Conservation (phyloP, 2,113 vertebrate species). For the Nesospiza acunhae region DNA sequence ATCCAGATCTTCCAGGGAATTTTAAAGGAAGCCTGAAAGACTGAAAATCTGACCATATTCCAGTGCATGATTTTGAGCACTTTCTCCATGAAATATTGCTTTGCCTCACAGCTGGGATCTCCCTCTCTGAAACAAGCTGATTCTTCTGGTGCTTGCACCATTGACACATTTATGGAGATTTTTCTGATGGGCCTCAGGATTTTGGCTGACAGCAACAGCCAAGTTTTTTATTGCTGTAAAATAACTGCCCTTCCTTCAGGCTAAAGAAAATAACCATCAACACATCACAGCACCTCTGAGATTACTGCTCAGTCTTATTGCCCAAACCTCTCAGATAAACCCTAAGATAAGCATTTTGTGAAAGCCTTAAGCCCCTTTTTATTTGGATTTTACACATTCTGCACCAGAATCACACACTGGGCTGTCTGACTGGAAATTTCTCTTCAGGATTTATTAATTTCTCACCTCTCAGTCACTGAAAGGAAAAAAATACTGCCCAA, state of each 20-base stretch:
- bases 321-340: neutral
- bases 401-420: neutral
- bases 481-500: neutral
- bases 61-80: neutral
- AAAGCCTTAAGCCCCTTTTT: neutral
- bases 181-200: neutral
- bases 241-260: neutral
- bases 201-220: neutral
- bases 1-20: neutral
- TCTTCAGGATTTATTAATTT: neutral
- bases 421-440: neutral
- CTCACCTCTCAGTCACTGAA: neutral
- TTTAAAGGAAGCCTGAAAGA: neutral
- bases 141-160: neutral
- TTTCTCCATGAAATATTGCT: neutral
- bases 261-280: neutral
- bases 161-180: accelerated
- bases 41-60: neutral
- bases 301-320: neutral
- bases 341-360: neutral
- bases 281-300: neutral
- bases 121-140: neutral
- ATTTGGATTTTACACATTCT: neutral
- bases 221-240: neutral
- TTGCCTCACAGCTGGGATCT: neutral